phyloP scores from a whole-genome alignment of 2,888 invertebrate genomes.

The Tetramorium bicarinatum region DNA sequence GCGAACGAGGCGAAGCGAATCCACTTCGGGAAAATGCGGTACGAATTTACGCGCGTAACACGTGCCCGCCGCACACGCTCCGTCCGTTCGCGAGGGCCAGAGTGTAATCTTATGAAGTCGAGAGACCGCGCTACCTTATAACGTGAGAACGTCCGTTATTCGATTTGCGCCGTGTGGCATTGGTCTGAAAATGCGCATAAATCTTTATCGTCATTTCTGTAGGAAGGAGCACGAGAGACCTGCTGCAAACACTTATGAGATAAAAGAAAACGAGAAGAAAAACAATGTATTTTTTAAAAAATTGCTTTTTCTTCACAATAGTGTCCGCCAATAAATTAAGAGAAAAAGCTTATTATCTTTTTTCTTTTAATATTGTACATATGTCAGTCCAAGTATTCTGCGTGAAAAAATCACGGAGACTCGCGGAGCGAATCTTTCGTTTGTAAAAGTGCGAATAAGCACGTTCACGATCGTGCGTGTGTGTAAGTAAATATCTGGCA shows the following conservation, averaged over 20 bases:
- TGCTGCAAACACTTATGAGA: neutral
- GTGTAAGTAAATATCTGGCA: slow-evolving; percentile 44
- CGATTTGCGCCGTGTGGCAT: neutral
- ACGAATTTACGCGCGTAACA: slow-evolving; percentile 27
- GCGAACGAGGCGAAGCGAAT: slow-evolving; percentile 63
- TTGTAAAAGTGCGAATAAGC: slow-evolving; percentile 54
- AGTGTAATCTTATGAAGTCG: slow-evolving; percentile 24
- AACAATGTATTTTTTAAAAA: neutral
- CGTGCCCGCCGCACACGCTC: slow-evolving; percentile 21
- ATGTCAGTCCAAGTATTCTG: neutral
- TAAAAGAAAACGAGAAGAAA: neutral
- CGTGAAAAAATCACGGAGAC: neutral
- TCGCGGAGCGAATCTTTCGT: neutral
- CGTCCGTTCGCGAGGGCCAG: slow-evolving; percentile 6
- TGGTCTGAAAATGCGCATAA: neutral
- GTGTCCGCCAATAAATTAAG: neutral
- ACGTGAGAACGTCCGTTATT: slow-evolving; percentile 11
- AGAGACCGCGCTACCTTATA: slow-evolving; percentile 34
- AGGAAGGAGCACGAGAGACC: no score
- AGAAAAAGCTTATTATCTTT: neutral
- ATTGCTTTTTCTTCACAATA: neutral
- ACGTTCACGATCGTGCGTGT: slow-evolving; percentile 52
- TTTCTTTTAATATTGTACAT: neutral
- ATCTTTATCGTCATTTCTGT: neutral
- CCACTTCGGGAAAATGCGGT: slow-evolving; percentile 47